phyloP scores from a whole-genome alignment of 2,113 vertebrate genomes.

The Dicrurus megarhynchus region DNA sequence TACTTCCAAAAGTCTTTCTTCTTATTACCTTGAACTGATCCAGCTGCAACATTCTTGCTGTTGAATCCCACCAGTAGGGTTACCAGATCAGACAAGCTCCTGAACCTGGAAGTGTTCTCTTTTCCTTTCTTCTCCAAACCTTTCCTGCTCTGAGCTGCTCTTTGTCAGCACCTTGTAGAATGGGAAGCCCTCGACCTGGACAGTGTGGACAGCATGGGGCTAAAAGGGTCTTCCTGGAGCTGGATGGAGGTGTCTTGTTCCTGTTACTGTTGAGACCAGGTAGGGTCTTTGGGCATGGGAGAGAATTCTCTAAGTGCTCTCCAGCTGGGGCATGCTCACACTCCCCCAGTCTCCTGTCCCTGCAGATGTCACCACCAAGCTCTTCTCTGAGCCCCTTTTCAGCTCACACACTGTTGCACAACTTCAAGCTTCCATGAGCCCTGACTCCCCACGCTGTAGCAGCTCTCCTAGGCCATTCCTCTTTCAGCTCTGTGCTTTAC shows the following conservation, averaged over 20 bases:
- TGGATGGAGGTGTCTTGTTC: not conserved
- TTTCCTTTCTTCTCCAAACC: not conserved
- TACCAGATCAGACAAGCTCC: not conserved
- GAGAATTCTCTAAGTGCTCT: not conserved
- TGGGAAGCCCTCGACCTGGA: fast-evolving
- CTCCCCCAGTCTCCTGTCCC: not conserved
- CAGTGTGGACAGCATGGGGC: no score
- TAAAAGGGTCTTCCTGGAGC: not conserved
- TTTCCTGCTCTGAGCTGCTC: not conserved
- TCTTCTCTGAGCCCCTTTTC: not conserved
- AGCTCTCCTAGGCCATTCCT: not conserved
- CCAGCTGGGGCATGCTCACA: fast-evolving
- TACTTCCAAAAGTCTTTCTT: not conserved
- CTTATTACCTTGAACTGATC: not conserved
- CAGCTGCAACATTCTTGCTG: not conserved
- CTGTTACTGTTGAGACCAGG: not conserved
- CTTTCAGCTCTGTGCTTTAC: not conserved
- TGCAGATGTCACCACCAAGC: not conserved
- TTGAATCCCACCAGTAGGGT: not conserved
- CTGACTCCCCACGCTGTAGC: not conserved
- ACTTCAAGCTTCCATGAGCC: not conserved
- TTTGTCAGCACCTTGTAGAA: not conserved
- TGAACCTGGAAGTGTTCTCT: not conserved
- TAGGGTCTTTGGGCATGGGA: not conserved
- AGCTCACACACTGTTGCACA: not conserved